Conservation (phyloP, 2,888 invertebrate genomes). For the Ophion costatus region DNA sequence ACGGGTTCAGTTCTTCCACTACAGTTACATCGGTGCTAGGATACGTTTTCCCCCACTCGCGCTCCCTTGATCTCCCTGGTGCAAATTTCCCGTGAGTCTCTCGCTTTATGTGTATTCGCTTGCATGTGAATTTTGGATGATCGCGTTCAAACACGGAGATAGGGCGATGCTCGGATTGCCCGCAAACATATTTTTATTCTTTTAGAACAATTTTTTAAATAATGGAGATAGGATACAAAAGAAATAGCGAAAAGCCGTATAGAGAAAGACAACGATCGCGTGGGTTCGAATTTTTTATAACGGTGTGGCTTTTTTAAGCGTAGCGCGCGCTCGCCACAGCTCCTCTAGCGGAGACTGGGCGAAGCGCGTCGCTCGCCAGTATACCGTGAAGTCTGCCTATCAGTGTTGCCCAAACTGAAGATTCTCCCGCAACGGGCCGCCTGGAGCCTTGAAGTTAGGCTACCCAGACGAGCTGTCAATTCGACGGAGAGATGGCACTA, state of each 20-base stretch:
- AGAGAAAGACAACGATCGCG: not conserved
- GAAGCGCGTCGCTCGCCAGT: not conserved
- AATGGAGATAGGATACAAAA: not conserved
- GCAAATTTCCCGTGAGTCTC: not conserved
- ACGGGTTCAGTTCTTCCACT: constrained; percentile 29
- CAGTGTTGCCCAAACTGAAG: not conserved
- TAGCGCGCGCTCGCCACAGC: not conserved
- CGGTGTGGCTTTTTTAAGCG: not conserved
- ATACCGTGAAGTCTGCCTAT: not conserved
- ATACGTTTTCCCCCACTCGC: constrained; percentile 10
- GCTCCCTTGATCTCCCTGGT: not conserved
- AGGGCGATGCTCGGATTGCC: not conserved
- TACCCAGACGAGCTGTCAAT: too few relatives aligned
- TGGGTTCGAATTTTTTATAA: not conserved
- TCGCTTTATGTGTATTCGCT: too few relatives aligned
- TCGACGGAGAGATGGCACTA: too few relatives aligned
- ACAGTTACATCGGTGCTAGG: constrained; percentile 46
- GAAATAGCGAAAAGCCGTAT: not conserved
- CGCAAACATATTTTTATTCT: not conserved
- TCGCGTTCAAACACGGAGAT: too few relatives aligned
- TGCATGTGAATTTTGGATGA: too few relatives aligned
- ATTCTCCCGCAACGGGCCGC: not conserved
- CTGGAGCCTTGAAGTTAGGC: not conserved
- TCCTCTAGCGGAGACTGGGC: not conserved
- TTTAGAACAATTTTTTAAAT: not conserved